Evolutionary conservation across 2,113 vertebrate species (phyloP), one percentile per base, ranked within the genome.

Genomic region (Microtus ochrogaster): DNA sequence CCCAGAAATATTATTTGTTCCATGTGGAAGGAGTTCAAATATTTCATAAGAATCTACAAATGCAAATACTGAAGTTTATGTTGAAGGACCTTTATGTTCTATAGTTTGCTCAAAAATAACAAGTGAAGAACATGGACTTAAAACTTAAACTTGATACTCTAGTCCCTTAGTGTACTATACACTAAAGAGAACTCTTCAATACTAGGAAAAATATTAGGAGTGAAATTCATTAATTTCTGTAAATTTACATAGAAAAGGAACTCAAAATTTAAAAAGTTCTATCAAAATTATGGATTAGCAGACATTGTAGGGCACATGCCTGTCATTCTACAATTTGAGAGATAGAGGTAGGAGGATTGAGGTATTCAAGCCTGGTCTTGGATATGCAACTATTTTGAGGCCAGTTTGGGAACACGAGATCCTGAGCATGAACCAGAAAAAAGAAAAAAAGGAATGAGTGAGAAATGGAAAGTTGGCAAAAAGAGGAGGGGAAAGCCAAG

Each of bases 131-230:
- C 33, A 52, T 4, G 13, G 4, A 12, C 4, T 76, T 94, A 78
- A 77, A 44, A 91, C 7, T 28, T 95, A 70, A 87, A 91, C 52
- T 61, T 47, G 77, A 86, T 94, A 61, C 11, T 94, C 22, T 39
- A 52, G 4, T 78, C 36, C 77, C 14, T 90, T 89, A 77, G 12
- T 49, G 13, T 58, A 33, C 12, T 79, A 88, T 44, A 89, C 2
- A 76, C 5, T 72, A 47, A 77, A 79, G n/a, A 68, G 87, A 77
- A 70, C 16, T 78, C 22, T 8, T 66, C 12, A 36, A 22, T 30
- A 41, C n/a, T 83, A 17, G 89, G 19, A 33, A 33, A 76, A 90
- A 92, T 49, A 41, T 41, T 91, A 90, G n/a, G 78, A 70, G 5
- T 73, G 14, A 73, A 22, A 88, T 13, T 81, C 39, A n/a, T 39